Evolutionary conservation across 2,888 invertebrate genomes (phyloP), one percentile per base, ranked within the genome.

Genomic region (Leptopilina syphax): DNA sequence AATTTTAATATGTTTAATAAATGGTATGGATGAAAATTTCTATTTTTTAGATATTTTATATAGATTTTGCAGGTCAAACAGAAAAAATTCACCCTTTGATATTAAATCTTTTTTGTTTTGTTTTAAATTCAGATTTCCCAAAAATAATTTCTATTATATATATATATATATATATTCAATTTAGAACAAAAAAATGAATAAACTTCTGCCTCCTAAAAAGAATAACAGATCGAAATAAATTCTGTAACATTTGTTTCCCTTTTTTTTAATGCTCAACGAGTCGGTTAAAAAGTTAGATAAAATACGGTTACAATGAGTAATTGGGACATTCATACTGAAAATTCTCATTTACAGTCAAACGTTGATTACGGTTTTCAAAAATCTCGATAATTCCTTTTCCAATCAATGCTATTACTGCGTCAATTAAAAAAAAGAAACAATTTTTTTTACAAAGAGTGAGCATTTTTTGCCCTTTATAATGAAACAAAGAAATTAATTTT

Each of bases 341-440:
- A 70, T 70, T 70, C 3, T 27, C 63, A 63, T 63, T 54, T 54
- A 13, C 0, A 54, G 27, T 54, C 27, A 70, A 47, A 13, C 50
- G 24, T 50, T 70, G 54, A 70, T 54, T 50, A 50, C 68, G 47
- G 18, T 18, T 54, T 60, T 7, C 63, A 50, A 54, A 70, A 4
- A 65, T 65, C 47, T 18, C 41, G 63, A 44, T 50, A n/a, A 63
- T 68, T 77, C 70, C 50, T 65, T 70, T 77, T 65, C 66, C 10
- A 41, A 70, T 77, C 34, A 13, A 73, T 9, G 65, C 41, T 34
- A 47, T 0, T 27, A n/a, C 24, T 65, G 63, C 63, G 63, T 63
- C 63, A 63, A 18, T 63, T 63, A 63, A 18, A 63, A 63, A 34
- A 44, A 8, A 63, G 63, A 63, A 18, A n/a, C 9, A 18, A 18